Percentiles rank a stretch among this genome's conserved stretches.
These are phyloP conservation scores for Danionella cerebrum DNA, from an alignment of 2,113 vertebrate species.

Conservation along the genomic window DNA sequence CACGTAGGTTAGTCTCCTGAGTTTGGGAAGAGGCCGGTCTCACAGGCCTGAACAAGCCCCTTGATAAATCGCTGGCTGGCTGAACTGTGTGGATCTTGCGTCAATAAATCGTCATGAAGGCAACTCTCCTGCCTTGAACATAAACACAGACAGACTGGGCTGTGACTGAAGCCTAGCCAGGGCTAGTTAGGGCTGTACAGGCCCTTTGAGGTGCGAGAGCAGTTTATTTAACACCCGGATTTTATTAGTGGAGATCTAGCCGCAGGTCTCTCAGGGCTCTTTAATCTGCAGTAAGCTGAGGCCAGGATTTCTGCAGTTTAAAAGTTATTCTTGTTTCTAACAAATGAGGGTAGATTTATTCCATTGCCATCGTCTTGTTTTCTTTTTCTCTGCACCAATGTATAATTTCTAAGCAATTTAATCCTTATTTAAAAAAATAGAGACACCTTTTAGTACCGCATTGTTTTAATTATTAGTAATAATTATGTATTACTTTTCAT, in stretches of 20 bases:
- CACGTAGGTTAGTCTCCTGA: conserved; percentile 53
- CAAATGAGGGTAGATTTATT: neutral
- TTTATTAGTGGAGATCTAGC: conserved; percentile 33
- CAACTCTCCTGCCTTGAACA: conserved; percentile 53
- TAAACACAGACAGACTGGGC: conserved; percentile 53
- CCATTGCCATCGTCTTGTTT: neutral
- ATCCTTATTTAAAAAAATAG: no score
- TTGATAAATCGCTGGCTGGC: conserved; percentile 57
- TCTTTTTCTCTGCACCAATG: neutral
- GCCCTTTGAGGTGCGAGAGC: conserved; percentile 12
- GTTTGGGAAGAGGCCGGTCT: conserved; percentile 24
- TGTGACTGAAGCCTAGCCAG: conserved; percentile 49
- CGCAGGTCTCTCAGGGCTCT: conserved; percentile 18
- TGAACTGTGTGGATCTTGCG: conserved; percentile 54
- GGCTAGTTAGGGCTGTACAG: conserved; percentile 27
- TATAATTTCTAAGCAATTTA: no score
- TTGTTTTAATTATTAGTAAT: no score
- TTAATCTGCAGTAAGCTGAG: conserved; percentile 18
- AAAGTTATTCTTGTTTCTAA: neutral
- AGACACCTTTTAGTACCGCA: no score
- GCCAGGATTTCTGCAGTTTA: conserved; percentile 1
- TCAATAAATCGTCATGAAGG: conserved; percentile 63
- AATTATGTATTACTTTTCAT: no score
- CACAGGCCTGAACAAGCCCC: conserved; percentile 38
- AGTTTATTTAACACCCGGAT: conserved; percentile 39